These are phyloP conservation scores for Origma solitaria DNA, from an alignment of 2,113 vertebrate species.

Conservation along the genomic window DNA sequence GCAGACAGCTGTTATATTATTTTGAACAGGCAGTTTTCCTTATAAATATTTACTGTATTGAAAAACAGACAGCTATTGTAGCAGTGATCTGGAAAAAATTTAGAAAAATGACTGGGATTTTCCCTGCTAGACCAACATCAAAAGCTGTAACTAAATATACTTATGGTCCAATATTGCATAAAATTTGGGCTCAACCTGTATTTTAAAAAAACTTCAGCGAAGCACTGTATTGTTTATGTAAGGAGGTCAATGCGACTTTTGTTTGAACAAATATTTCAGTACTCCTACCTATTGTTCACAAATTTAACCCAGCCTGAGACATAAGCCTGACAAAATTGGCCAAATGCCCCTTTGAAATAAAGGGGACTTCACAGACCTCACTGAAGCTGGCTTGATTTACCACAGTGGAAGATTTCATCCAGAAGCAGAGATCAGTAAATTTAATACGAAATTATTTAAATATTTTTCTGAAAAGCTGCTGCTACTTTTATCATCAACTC, in stretches of 20 bases:
- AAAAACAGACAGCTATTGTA: slow-evolving; percentile 45
- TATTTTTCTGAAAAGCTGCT: background rate
- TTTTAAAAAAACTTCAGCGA: background rate
- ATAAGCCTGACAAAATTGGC: background rate
- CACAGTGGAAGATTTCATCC: background rate
- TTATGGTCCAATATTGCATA: slow-evolving; percentile 26
- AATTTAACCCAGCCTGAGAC: background rate
- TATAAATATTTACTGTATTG: slow-evolving; percentile 62
- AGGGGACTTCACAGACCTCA: background rate
- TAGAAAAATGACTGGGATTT: slow-evolving; percentile 43
- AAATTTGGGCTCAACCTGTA: slow-evolving; percentile 1
- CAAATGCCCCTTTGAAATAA: background rate
- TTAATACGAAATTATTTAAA: background rate
- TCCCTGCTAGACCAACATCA: slow-evolving; percentile 13
- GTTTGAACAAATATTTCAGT: background rate
- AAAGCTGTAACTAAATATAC: slow-evolving; percentile 47
- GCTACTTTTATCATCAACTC: background rate
- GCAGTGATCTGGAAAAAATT: slow-evolving; percentile 22
- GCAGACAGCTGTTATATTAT: slow-evolving; percentile 26
- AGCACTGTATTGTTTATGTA: background rate
- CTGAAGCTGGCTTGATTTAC: background rate
- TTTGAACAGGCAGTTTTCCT: slow-evolving; percentile 35
- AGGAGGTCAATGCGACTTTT: background rate
- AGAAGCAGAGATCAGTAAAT: background rate
- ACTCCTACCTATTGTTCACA: background rate